Percentiles rank a stretch among this genome's conserved stretches.
Evolutionary conservation across 53 echinoderm and acorn worm species (phyloP).

Genomic region (Antedon mediterranea): DNA sequence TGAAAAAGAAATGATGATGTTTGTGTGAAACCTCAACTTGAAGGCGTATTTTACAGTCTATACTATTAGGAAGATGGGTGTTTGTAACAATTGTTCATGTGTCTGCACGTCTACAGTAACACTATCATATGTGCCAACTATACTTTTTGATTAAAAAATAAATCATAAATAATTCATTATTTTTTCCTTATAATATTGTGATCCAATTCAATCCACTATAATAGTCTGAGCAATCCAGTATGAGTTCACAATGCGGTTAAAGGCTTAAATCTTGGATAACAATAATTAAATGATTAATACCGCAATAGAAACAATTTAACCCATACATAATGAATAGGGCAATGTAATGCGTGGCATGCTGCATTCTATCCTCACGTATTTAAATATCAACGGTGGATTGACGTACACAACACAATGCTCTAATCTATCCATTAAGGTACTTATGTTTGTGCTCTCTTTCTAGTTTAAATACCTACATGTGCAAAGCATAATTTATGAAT

Average conservation of each 20-base stretch:
- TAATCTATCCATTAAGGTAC: neutral
- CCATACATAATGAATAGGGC: neutral
- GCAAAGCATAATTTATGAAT: neutral
- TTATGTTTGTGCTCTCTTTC: neutral
- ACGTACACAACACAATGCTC: neutral
- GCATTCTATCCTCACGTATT: neutral
- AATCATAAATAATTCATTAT: no score
- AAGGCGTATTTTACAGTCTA: no score
- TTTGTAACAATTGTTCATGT: no score
- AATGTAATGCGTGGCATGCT: neutral
- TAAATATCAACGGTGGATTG: neutral
- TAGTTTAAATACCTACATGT: neutral
- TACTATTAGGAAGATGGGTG: no score
- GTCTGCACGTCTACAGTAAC: no score
- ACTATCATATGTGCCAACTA: no score
- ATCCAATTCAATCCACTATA: no score
- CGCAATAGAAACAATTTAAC: neutral
- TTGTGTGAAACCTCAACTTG: no score
- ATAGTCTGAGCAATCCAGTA: neutral
- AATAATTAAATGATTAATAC: neutral
- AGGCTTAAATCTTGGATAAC: neutral
- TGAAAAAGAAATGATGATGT: no score
- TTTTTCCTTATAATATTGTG: no score
- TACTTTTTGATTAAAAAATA: no score
- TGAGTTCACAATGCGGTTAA: neutral